Evolutionary conservation across 2,113 vertebrate species (phyloP).

Genomic region (Ornithorhynchus anatinus): DNA sequence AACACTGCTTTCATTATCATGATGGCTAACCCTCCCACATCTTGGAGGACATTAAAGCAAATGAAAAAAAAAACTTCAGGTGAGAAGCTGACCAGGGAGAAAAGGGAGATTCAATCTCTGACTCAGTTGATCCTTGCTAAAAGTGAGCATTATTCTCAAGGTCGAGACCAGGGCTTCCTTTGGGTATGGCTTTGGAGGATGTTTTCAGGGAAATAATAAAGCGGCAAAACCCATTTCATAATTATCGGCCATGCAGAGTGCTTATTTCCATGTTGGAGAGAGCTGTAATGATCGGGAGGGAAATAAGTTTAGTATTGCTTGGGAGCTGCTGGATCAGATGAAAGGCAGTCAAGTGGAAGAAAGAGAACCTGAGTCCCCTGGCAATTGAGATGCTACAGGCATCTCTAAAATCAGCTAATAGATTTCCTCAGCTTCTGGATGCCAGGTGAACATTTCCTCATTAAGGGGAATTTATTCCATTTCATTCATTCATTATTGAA

Average conservation of each 20-base stretch:
- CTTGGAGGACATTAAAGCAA: conserved; percentile 44
- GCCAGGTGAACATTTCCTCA: conserved; percentile 74
- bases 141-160: conserved; percentile 28
- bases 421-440: conserved; percentile 62
- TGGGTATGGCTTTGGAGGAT: neutral
- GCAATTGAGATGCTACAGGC: conserved; percentile 53
- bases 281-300: conserved; percentile 36
- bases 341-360: conserved; percentile 62
- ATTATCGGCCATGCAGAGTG: conserved; percentile 25
- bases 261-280: conserved; percentile 28
- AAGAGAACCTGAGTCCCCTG: conserved; percentile 18
- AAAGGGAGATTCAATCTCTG: neutral
- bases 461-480: conserved; percentile 72
- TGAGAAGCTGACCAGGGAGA: neutral
- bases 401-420: conserved; percentile 49
- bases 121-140: neutral
- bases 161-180: neutral
- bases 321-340: conserved; percentile 50
- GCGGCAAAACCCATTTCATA: conserved; percentile 18
- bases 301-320: conserved; percentile 47
- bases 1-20: conserved; percentile 37
- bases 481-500: conserved; percentile 67
- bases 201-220: neutral
- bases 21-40: conserved; percentile 43
- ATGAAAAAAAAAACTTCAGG: conserved; percentile 29